A percentile compares a stretch with the other conserved stretches of the same genome.
These are phyloP conservation scores for Torymus aiolomorphi DNA, from an alignment of 2,888 invertebrate species.

Conservation along the genomic window DNA sequence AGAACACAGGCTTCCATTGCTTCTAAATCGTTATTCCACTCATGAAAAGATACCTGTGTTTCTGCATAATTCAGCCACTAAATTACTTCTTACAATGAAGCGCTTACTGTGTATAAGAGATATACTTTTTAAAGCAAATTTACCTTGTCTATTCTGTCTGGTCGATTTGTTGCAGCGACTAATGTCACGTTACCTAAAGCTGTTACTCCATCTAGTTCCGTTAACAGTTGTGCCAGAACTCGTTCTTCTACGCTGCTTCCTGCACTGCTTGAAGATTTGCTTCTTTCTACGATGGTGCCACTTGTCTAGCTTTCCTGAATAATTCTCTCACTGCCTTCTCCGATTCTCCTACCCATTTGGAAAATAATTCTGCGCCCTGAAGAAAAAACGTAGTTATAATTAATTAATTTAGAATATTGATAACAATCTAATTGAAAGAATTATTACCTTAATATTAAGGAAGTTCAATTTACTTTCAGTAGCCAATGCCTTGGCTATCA, in stretches of 20 bases:
- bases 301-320: slow-evolving; percentile 93
- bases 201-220: slow-evolving; percentile 96
- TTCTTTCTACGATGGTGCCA: slow-evolving; percentile 93
- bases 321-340: slow-evolving; percentile 94
- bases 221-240: slow-evolving; percentile 93
- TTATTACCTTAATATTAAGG: slow-evolving; percentile 89
- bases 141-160: slow-evolving; percentile 93
- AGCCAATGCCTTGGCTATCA: slow-evolving; percentile 97
- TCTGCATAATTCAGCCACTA: too few species aligned
- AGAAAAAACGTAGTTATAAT: too few species aligned
- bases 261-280: slow-evolving; percentile 74
- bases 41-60: too few species aligned
- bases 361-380: slow-evolving; percentile 94
- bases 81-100: too few species aligned
- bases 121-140: too few species aligned
- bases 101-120: too few species aligned
- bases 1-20: slow-evolving; percentile 98
- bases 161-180: slow-evolving; percentile 97
- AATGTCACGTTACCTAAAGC: slow-evolving; percentile 90
- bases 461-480: slow-evolving; percentile 97
- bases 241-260: slow-evolving; percentile 90
- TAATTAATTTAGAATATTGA: too few species aligned
- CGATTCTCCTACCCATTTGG: slow-evolving; percentile 99
- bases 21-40: slow-evolving; percentile 98
- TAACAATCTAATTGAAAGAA: too few species aligned